Conservation (phyloP, 1,140 invertebrate species). For the Apis florea region DNA sequence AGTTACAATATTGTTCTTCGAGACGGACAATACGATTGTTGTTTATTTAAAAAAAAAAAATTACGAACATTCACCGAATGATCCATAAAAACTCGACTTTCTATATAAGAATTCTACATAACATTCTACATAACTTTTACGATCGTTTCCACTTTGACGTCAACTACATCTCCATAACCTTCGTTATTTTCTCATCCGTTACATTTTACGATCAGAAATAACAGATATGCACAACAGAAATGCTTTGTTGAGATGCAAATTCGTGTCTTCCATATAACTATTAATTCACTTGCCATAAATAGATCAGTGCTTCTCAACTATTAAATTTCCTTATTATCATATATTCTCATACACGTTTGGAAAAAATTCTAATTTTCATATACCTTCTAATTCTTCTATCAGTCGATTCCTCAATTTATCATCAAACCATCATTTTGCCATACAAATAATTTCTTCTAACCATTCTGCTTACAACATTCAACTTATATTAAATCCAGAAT, state of each 20-base stretch:
- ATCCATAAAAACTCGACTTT: neutral
- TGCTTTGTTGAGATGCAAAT: neutral
- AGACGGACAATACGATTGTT: neutral
- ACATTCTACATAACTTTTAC: neutral
- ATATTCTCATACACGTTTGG: no score
- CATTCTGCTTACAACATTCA: no score
- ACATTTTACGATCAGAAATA: conserved; percentile 14
- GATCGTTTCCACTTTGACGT: neutral
- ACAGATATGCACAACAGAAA: conserved; percentile 7
- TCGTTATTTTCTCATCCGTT: conserved; percentile 11
- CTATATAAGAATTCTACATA: no score
- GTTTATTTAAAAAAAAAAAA: neutral
- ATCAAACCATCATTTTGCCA: no score
- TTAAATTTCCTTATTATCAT: neutral
- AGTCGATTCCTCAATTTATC: no score
- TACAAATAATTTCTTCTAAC: no score
- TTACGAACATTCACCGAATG: neutral
- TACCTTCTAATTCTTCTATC: no score
- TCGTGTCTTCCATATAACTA: conserved; percentile 21
- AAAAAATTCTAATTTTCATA: no score
- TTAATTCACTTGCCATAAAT: conserved; percentile 5
- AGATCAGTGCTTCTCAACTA: neutral
- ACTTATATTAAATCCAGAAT: no score
- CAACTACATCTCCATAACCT: conserved; percentile 2
- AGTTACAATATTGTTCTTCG: no score